phyloP scores from a whole-genome alignment of 1,140 invertebrate species.

The Tribolium madens region DNA sequence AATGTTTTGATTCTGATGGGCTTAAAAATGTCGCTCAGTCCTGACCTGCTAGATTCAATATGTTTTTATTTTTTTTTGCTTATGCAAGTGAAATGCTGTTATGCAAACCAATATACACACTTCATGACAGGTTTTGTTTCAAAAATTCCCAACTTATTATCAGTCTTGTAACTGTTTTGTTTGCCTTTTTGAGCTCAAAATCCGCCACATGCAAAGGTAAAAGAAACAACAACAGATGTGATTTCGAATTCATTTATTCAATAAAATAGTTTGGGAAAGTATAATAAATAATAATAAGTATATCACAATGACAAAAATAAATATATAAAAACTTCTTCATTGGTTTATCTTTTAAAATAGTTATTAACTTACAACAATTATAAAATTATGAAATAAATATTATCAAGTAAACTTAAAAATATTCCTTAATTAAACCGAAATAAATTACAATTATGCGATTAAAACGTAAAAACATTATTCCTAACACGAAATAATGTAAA shows the following conservation, averaged over 20 bases:
- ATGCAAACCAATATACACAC: too few relatives aligned
- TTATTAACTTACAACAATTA: slow-evolving; percentile 29
- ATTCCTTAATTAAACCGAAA: slow-evolving; percentile 12
- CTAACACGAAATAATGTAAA: slow-evolving; percentile 13
- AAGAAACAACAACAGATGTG: too few relatives aligned
- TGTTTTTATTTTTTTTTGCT: too few relatives aligned
- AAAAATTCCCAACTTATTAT: too few relatives aligned
- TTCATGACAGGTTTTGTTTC: too few relatives aligned
- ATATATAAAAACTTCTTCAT: slow-evolving; percentile 48
- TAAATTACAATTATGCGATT: slow-evolving; percentile 8
- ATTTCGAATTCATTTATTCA: slow-evolving; percentile 3
- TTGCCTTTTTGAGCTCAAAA: too few relatives aligned
- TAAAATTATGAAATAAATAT: slow-evolving; percentile 44
- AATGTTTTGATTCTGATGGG: too few relatives aligned
- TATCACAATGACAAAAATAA: slow-evolving; percentile 49
- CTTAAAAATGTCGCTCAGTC: too few relatives aligned
- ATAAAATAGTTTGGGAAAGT: slow-evolving; percentile 21
- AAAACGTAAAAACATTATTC: neutral
- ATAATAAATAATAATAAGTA: slow-evolving; percentile 45
- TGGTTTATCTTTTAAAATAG: slow-evolving; percentile 20
- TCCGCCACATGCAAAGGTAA: too few relatives aligned
- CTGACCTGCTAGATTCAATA: too few relatives aligned
- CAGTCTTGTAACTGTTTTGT: too few relatives aligned
- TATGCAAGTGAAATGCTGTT: too few relatives aligned
- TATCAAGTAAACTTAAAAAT: slow-evolving; percentile 23